Percentiles rank a stretch among this genome's conserved stretches.
phyloP scores from a whole-genome alignment of 2,888 invertebrate genomes.

The Autographa gamma region DNA sequence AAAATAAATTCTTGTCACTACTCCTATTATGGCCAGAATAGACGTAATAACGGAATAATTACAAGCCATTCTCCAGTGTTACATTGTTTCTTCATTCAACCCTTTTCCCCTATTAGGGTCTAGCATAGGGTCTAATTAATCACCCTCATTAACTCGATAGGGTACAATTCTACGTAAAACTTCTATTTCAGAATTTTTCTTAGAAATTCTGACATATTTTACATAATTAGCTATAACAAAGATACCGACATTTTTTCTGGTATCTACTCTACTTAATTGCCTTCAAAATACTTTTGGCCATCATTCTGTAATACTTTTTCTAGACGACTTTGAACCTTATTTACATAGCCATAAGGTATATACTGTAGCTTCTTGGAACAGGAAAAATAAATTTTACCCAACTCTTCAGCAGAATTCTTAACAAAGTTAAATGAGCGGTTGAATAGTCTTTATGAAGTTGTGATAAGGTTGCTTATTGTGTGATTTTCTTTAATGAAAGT shows the following conservation, averaged over 20 bases:
- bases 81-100: neutral
- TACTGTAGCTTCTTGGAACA: constrained; percentile 11
- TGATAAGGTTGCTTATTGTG: constrained; percentile 36
- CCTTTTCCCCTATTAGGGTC: neutral
- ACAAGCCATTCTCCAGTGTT: neutral
- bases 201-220: constrained; percentile 55
- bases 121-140: constrained; percentile 41
- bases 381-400: constrained; percentile 29
- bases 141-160: constrained; percentile 23
- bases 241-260: constrained; percentile 50
- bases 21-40: constrained; percentile 15
- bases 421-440: constrained; percentile 28
- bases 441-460: constrained; percentile 11
- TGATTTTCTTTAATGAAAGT: constrained; percentile 1
- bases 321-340: constrained; percentile 40
- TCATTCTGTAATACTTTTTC: constrained; percentile 9
- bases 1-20: neutral
- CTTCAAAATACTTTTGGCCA: constrained; percentile 51
- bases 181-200: constrained; percentile 30
- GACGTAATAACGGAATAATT: constrained; percentile 8
- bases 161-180: constrained; percentile 35
- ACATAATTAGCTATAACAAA: constrained; percentile 53
- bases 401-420: constrained; percentile 35
- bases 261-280: constrained; percentile 54
- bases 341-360: constrained; percentile 29